Evolutionary conservation across 2,797 vertebrate genomes (phyloP), one percentile per base, ranked within the genome.

Genomic region (Picus viridis): DNA sequence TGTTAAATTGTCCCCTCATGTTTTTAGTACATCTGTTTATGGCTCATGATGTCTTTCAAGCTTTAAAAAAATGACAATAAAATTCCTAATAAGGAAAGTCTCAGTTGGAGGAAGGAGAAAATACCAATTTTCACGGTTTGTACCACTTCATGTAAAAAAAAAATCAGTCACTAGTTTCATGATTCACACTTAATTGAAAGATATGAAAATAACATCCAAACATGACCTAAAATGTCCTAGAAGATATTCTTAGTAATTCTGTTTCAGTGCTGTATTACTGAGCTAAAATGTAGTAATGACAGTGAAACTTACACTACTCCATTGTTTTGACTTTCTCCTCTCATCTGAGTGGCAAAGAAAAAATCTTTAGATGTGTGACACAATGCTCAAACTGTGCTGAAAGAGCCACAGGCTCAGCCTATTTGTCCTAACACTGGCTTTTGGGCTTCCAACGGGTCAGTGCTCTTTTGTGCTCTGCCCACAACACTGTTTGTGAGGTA

Each of bases 61-160:
- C 39, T 78, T 81, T 49, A 63, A 32, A 61, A 73, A 79, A 76
- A 73, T 4, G 53, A 45, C 58, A 29, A 70, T 70, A 54, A 43
- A 83, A 70, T 83, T 86, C 77, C 85, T 83, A 88, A 70, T 81
- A 92, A 61, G 76, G 58, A 57, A 74, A 70, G 27, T 63, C 47
- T 83, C 0, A 0, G n/a, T 67, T 70, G 71, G n/a, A 87, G 34
- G 51, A 74, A 81, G 26, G 30, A 70, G 14, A 56, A 83, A 74
- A 83, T 83, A 62, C 12, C 15, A 54, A 29, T 87, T 74, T 77
- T 67, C 61, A 77, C 0, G 0, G 36, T 83, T 92, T 73, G 43
- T 67, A 83, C n/a, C 29, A 47, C 39, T 81, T 68, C 3, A 39
- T 51, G 16, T 92, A 80, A 89, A 86, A 74, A 43, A 76, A 43